Evolutionary conservation across 2,888 invertebrate genomes (phyloP), one percentile per base, ranked within the genome.

Genomic region (Leucophenga maculata): DNA sequence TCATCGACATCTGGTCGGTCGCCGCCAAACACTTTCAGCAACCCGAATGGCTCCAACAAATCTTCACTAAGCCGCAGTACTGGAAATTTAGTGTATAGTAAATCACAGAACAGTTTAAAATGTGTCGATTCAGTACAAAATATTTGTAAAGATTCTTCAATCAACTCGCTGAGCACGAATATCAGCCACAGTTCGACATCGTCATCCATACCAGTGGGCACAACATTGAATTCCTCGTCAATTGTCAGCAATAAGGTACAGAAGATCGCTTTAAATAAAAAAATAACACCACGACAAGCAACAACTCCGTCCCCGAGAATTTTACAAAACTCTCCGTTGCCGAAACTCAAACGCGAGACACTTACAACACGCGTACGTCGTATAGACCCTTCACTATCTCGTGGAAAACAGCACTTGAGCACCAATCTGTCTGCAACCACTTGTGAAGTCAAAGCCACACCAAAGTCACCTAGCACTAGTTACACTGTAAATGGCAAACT

Each of bases 71-170:
- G 87, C 62, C 86, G 86, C 69, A 88, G 89, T 74, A 88, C 88
- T 20, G 88, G 88, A 66, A 89, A 87, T 75, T 74, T 86, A 44
- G 73, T 76, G 59, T 83, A 78, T 72, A 80, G 82, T 67, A 84
- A 85, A 72, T 86, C 84, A 65, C 76, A 85, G 32, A 86, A 84
- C 70, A 86, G 84, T 73, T 73, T 87, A n/a, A 89, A 90, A 83
- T 89, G 91, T 77, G 90, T 91, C 76, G 90, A 91, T 77, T 90
- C 90, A 62, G 90, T 90, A 82, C 90, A 90, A 82, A 90, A 90
- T 71, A 89, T 88, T 79, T 84, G 86, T 65, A 86, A 85, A 70
- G 85, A 85, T 71, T 75, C 72, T 26, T 84, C 86, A 32, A 82
- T 78, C 65, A 79, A 81, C 62, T 85, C 85, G 65, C 77, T 85